Base-by-base conservation (phyloP, 2,113 vertebrate genomes). In the Vulpes vulpes region DNA sequence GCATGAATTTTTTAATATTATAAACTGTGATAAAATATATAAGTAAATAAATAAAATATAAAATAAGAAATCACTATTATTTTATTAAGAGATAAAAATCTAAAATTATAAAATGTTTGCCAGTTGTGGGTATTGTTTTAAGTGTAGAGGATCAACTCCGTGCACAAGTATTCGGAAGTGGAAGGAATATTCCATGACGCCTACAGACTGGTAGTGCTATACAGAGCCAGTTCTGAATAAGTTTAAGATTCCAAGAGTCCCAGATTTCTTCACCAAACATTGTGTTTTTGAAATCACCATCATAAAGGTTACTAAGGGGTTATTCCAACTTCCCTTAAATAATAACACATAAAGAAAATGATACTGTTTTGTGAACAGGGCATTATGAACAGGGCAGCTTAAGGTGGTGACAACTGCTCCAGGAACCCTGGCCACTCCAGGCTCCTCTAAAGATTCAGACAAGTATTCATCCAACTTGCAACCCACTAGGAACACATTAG, bases 381-480 rank as follows among this genome's bases (percentile, higher is more conserved):
- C 6, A 84, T 59, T 35, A 16, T 7, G 3, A 73, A 35, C 6
- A 71, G 49, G 87, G 14, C 7, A 30, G 4, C 11, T 65, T 11
- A 38, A 32, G 6, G 3, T 32, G 8, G 19, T 11, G 1, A 0
- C 2, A 49, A 20, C 4, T 55, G 1, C 17, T 57, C 4, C 0
- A 3, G 76, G 19, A 95, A 62, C 14, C 64, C 49, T 32, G 43
- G 3, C 14, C 32, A 73, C 30, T 78, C 1, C 22, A 51, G 25
- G 4, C 2, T 12, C 74, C 32, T 32, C 11, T 16, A 67, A 71
- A 43, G 3, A 49, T 23, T 20, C 17, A 30, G 7, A 15, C 43
- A 25, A 60, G 35, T 30, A 49, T 84, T n/a, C 90, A 0, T 51
- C 11, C 12, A 78, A 91, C n/a, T 12, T 49, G 17, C 6, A 60